Percentiles rank a stretch among this genome's conserved stretches.
Evolutionary conservation across 2,113 vertebrate genomes (phyloP).

Genomic region (Gymnorhina tibicen): DNA sequence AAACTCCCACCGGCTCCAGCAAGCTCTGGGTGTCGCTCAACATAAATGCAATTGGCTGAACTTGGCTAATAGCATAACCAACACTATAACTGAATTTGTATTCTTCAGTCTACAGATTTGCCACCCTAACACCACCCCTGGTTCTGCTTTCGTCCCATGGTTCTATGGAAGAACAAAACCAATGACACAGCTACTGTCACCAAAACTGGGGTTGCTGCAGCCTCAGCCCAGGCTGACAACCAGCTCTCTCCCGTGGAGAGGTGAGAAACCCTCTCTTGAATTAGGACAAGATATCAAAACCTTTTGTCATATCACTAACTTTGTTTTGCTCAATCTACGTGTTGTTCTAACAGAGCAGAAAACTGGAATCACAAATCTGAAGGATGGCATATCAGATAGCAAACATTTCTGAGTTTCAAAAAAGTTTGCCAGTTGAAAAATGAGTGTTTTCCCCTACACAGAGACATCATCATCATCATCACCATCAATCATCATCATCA

Average conservation of each 20-base stretch:
- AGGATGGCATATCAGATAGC: neutral
- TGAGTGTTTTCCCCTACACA: neutral
- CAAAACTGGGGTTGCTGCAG: neutral
- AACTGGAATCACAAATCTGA: neutral
- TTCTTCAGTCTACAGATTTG: neutral
- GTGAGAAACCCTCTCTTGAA: neutral
- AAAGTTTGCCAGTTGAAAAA: neutral
- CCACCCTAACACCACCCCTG: neutral
- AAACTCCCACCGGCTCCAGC: neutral
- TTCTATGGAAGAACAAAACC: neutral
- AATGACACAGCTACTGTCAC: neutral
- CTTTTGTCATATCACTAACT: neutral
- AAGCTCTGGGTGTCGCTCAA: neutral
- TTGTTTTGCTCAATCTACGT: neutral
- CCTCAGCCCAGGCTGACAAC: neutral
- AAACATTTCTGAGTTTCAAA: neutral
- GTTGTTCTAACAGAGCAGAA: neutral
- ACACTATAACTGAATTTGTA: neutral
- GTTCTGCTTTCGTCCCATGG: neutral
- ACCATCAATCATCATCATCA: neutral
- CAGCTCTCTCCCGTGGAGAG: neutral
- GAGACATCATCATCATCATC: neutral
- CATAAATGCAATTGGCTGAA: neutral
- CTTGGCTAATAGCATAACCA: neutral
- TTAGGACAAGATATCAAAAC: neutral